Evolutionary conservation across 1,140 invertebrate genomes (phyloP).

Genomic region (Bombus sibiricus): DNA sequence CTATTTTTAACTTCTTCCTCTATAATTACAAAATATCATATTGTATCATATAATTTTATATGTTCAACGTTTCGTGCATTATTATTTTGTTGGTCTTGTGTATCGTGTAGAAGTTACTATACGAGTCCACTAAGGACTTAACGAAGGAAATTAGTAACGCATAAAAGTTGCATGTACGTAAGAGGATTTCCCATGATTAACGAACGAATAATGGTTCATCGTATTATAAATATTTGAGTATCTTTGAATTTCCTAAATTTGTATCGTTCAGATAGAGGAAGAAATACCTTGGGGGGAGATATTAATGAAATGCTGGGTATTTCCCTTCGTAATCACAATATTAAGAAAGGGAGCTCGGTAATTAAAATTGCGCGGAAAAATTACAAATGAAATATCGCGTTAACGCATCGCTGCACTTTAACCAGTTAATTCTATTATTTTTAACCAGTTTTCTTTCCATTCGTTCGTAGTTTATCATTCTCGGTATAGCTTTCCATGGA

Average conservation of each 20-base stretch:
- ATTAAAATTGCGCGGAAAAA: background rate
- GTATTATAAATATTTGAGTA: background rate
- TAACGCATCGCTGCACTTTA: background rate
- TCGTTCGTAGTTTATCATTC: background rate
- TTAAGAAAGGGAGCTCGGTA: background rate
- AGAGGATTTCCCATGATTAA: too few relatives aligned
- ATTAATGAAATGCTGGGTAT: background rate
- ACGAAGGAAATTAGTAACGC: too few relatives aligned
- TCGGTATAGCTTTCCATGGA: background rate
- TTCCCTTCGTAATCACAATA: background rate
- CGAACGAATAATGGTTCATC: background rate
- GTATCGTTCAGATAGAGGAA: background rate
- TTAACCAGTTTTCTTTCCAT: background rate
- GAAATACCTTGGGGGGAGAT: background rate
- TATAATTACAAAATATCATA: too few relatives aligned
- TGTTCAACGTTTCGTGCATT: background rate
- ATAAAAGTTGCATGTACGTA: background rate
- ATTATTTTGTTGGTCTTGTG: background rate
- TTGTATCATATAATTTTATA: background rate
- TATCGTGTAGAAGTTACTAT: too few relatives aligned
- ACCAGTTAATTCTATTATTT: background rate
- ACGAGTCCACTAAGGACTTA: too few relatives aligned
- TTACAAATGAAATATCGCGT: background rate
- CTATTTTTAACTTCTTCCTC: too few relatives aligned
- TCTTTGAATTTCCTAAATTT: background rate